These are phyloP conservation scores for Phytoseiulus persimilis DNA, from an alignment of 2,888 invertebrate genomes.

Conservation along the genomic window DNA sequence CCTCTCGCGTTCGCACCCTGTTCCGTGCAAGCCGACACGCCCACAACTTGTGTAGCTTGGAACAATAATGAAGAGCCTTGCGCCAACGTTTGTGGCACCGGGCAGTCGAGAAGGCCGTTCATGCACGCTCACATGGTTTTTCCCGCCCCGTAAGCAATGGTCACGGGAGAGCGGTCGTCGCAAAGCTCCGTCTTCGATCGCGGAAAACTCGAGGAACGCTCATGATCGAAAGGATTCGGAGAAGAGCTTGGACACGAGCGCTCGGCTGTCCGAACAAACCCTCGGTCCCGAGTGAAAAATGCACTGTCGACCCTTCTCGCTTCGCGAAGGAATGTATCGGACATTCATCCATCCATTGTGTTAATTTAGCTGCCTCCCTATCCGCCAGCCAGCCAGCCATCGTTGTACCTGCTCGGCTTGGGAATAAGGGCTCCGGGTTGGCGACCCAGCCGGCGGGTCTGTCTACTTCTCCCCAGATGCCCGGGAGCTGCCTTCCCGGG, in stretches of 20 bases:
- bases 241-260: neutral
- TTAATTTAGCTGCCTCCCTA: conserved; percentile 19
- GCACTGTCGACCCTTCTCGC: neutral
- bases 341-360: conserved; percentile 36
- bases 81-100: neutral
- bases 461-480: neutral
- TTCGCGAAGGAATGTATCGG: conserved; percentile 26
- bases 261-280: neutral
- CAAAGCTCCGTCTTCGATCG: too few relatives aligned
- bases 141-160: too few relatives aligned
- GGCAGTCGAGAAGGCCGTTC: neutral
- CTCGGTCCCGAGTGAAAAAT: neutral
- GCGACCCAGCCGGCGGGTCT: neutral
- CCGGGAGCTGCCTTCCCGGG: neutral
- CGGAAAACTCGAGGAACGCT: neutral
- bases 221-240: neutral
- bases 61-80: neutral
- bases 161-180: too few relatives aligned
- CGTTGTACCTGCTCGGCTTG: neutral
- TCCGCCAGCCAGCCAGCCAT: neutral
- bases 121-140: neutral
- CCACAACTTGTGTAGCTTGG: neutral
- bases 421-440: neutral
- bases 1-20: neutral
- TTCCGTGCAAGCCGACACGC: neutral